Percentiles rank a stretch among this genome's conserved stretches.
phyloP scores from a whole-genome alignment of 2,797 vertebrate genomes.

The Lerista edwardsae region DNA sequence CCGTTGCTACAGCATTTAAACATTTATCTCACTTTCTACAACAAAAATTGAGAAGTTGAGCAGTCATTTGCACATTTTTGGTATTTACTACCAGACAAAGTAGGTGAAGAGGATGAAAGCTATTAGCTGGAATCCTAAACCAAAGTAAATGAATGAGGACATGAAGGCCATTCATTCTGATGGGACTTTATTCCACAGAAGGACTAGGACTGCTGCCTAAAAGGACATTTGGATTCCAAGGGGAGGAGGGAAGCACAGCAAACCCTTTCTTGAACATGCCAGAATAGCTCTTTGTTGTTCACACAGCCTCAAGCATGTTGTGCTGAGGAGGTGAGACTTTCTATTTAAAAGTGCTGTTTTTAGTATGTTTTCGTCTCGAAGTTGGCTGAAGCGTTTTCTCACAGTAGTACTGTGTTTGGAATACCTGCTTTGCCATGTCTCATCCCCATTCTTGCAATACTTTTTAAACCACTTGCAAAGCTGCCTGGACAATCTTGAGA shows the following conservation, averaged over 20 bases:
- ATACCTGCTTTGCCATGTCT: not conserved
- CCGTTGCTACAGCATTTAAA: not conserved
- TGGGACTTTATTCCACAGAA: not conserved
- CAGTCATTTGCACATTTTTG: not conserved
- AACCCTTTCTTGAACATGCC: not conserved
- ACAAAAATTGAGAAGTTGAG: not conserved
- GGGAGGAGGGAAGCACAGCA: not conserved
- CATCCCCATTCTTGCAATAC: constrained; percentile 9
- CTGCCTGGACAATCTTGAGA: not conserved
- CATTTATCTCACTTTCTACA: not conserved
- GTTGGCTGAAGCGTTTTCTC: not conserved
- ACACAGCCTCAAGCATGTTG: not conserved
- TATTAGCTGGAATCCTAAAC: not conserved
- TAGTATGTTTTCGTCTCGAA: not conserved
- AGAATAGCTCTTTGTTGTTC: not conserved
- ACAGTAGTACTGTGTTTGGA: not conserved
- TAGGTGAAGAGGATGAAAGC: not conserved
- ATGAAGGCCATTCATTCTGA: not conserved
- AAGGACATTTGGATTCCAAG: not conserved
- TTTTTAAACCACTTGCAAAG: not conserved
- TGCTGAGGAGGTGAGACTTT: not conserved
- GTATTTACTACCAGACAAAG: not conserved
- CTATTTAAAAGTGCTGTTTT: not conserved
- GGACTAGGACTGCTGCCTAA: not conserved
- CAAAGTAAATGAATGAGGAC: not conserved